Conservation (phyloP, 2,888 invertebrate species). For the Lysandra bellargus region DNA sequence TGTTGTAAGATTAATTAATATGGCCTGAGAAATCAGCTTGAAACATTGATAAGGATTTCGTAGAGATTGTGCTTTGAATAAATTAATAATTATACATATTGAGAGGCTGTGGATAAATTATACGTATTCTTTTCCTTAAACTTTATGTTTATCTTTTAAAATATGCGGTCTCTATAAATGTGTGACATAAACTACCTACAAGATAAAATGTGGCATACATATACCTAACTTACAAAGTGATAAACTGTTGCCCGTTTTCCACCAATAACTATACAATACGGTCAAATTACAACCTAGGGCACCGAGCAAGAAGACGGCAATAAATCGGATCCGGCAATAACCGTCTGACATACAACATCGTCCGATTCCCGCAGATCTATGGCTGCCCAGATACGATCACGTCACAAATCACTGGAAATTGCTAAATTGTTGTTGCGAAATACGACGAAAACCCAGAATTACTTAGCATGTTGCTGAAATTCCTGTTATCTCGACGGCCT, state of each 20-base stretch:
- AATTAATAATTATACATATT: background rate
- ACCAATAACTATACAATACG: background rate
- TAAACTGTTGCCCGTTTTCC: background rate
- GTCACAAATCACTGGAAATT: constrained; percentile 16
- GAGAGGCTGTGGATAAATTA: background rate
- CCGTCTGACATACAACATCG: constrained; percentile 28
- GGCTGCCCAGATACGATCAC: constrained; percentile 17
- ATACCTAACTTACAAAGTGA: too few relatives aligned
- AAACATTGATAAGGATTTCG: background rate
- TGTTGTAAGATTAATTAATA: background rate
- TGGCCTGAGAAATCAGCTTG: background rate
- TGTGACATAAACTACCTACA: too few relatives aligned
- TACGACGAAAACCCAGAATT: background rate
- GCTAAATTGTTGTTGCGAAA: background rate
- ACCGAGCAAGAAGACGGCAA: constrained; percentile 4
- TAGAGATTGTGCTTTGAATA: background rate
- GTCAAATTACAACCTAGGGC: background rate
- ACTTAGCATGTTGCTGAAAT: background rate
- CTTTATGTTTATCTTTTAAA: too few relatives aligned
- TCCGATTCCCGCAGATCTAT: constrained; percentile 18
- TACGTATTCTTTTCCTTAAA: too few relatives aligned
- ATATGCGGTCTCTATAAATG: too few relatives aligned
- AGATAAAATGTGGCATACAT: too few relatives aligned
- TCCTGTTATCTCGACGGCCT: background rate
- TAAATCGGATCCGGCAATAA: constrained; percentile 32